Conservation (phyloP, 2,888 invertebrate species). For the Nematopogon swammerdamellus region DNA sequence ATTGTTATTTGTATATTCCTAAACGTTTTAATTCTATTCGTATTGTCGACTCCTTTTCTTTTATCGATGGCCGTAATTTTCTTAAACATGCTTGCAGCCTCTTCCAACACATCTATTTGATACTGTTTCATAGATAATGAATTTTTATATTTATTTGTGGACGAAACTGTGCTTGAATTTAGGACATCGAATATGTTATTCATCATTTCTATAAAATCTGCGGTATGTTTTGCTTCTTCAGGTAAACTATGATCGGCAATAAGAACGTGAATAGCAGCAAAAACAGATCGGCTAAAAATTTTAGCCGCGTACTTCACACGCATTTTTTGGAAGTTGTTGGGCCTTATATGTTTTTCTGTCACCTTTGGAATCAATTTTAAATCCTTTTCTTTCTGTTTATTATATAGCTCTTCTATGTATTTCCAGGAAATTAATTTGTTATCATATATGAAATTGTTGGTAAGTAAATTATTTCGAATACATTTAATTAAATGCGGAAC, state of each 20-base stretch:
- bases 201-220: constrained; percentile 8
- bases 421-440: constrained; percentile 1
- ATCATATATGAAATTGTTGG: background rate
- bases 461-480: constrained; percentile 3
- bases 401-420: background rate
- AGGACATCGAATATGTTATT: constrained; percentile 9
- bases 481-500: constrained; percentile 6
- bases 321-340: constrained; percentile 4
- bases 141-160: constrained; percentile 5
- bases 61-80: constrained; percentile 3
- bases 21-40: constrained; percentile 6
- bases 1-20: constrained; percentile 9
- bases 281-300: constrained; percentile 6
- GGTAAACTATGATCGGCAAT: constrained; percentile 5
- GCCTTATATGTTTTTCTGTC: background rate
- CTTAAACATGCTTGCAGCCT: constrained; percentile 6
- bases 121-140: constrained; percentile 5
- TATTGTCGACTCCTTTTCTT: constrained; percentile 6
- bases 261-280: constrained; percentile 7
- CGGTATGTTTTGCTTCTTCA: constrained; percentile 9
- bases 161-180: constrained; percentile 8
- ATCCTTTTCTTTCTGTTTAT: background rate
- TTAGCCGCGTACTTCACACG: constrained; percentile 5
- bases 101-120: constrained; percentile 4
- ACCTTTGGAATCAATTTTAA: constrained; percentile 1